Evolutionary conservation across 1,140 invertebrate genomes (phyloP).

Genomic region (Neoseiulus cucumeris): DNA sequence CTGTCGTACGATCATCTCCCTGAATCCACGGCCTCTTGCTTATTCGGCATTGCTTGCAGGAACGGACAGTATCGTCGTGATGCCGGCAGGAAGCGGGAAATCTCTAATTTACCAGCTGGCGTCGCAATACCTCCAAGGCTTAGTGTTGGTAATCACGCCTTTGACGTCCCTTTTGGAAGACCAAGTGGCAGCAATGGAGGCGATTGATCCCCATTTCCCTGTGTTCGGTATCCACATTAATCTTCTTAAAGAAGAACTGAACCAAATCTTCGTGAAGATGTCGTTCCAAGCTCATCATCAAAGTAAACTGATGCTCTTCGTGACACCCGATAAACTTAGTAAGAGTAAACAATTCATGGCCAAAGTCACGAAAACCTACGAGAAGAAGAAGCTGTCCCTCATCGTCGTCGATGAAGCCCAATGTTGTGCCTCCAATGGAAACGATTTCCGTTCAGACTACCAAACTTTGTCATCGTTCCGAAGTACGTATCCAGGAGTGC

Average conservation of each 20-base stretch:
- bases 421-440: slow-evolving; percentile 61
- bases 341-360: slow-evolving; percentile 41
- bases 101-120: slow-evolving; percentile 79
- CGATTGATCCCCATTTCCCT: slow-evolving; percentile 29
- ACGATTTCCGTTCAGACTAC: slow-evolving; percentile 46
- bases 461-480: slow-evolving; percentile 33
- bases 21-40: not conserved
- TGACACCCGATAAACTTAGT: slow-evolving; percentile 85
- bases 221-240: slow-evolving; percentile 16
- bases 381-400: slow-evolving; percentile 31
- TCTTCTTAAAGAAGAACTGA: slow-evolving; percentile 15
- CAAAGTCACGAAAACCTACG: slow-evolving; percentile 34
- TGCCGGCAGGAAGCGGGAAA: slow-evolving; percentile 85
- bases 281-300: not conserved
- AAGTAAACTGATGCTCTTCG: slow-evolving; percentile 55
- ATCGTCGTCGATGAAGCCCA: slow-evolving; percentile 59
- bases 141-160: slow-evolving; percentile 84
- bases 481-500: slow-evolving; percentile 31
- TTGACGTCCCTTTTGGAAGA: slow-evolving; percentile 83
- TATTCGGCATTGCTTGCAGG: slow-evolving; percentile 35
- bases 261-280: slow-evolving; percentile 13
- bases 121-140: slow-evolving; percentile 37
- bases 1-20: not conserved
- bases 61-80: slow-evolving; percentile 79
- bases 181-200: slow-evolving; percentile 68